These are phyloP conservation scores for Drosophila kuntzei DNA, from an alignment of 2,888 invertebrate species.

Conservation along the genomic window DNA sequence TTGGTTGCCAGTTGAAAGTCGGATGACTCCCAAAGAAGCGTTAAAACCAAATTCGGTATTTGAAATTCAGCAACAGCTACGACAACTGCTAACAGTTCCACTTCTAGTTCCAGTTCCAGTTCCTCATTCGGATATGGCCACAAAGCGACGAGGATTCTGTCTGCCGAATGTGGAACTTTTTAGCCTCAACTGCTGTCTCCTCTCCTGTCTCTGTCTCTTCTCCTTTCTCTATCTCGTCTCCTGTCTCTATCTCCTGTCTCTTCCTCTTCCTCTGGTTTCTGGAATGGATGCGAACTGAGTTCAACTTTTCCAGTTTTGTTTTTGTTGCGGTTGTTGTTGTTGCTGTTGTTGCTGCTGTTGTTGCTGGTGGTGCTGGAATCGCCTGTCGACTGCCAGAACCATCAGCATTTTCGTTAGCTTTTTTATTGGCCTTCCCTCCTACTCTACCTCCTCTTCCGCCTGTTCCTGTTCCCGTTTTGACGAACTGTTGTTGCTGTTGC, in stretches of 20 bases:
- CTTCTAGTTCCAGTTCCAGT: neutral
- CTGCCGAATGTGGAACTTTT: conserved; percentile 76
- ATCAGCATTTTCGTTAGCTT: conserved; percentile 67
- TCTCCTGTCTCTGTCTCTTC: conserved; percentile 59
- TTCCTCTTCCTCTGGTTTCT: conserved; percentile 6
- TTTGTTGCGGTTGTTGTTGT: conserved; percentile 56
- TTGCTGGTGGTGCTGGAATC: conserved; percentile 26
- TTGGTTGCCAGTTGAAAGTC: conserved; percentile 32
- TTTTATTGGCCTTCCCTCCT: conserved; percentile 58
- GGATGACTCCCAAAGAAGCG: conserved; percentile 41
- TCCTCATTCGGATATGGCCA: conserved; percentile 38
- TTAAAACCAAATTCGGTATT: conserved; percentile 74
- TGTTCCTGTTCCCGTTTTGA: conserved; percentile 1
- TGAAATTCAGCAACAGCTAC: conserved; percentile 33
- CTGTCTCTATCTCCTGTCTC: conserved; percentile 26
- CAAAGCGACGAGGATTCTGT: conserved; percentile 55
- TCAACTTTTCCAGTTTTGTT: conserved; percentile 69
- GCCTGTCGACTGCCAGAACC: conserved; percentile 52
- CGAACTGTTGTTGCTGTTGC: conserved; percentile 22
- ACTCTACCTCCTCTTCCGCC: neutral
- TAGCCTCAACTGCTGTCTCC: conserved; percentile 51
- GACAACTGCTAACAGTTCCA: conserved; percentile 57
- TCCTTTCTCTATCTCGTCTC: conserved; percentile 3
- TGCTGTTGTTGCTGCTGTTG: conserved; percentile 35
- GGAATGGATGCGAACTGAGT: conserved; percentile 14